Evolutionary conservation across 2,113 vertebrate species (phyloP), one percentile per base, ranked within the genome.

Genomic region (Paralichthys olivaceus): DNA sequence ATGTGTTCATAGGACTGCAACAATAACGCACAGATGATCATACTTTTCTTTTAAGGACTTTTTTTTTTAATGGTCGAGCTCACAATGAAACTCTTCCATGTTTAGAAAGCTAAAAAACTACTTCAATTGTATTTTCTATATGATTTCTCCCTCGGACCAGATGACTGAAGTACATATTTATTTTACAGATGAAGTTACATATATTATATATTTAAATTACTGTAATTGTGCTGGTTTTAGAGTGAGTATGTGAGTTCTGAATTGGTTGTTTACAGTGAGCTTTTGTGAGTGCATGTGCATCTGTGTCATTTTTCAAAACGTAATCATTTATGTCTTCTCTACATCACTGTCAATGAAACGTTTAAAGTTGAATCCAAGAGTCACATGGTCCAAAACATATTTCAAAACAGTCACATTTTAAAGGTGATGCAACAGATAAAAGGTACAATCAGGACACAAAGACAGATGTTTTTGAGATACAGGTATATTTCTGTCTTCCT

Each of bases 261-360:
- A 51, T 43, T 67, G 54, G 11, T 26, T 71, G 60, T 70, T 34
- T 68, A 40, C 17, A 4, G 54, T 64, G 63, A 51, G 22, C 62
- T 7, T 73, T 45, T 64, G 22, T 69, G 17, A 32, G 28, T 80
- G 43, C 12, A 34, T 23, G 25, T 25, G 34, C 43, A 17, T 65
- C 34, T 69, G 9, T 49, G 57, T 61, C 0, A 4, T 69, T 57
- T 29, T 34, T 55, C 19, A 43, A 15, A 1, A 20, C 59, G 23
- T n/a, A 22, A 32, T 71, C 20, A 55, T 72, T 74, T 68, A 80
- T 79, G 83, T 81, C 61, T 81, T 86, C 20, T 83, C 2, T 57
- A 19, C 66, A 62, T 7, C 23, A 26, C 73, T 49, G 28, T n/a
- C 45, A 71, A 68, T 45, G 2, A 61, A 61, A 51, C 25, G 28